These are phyloP conservation scores for Drosophila nr. fundita DNA, from an alignment of 2,888 invertebrate species.

Conservation along the genomic window DNA sequence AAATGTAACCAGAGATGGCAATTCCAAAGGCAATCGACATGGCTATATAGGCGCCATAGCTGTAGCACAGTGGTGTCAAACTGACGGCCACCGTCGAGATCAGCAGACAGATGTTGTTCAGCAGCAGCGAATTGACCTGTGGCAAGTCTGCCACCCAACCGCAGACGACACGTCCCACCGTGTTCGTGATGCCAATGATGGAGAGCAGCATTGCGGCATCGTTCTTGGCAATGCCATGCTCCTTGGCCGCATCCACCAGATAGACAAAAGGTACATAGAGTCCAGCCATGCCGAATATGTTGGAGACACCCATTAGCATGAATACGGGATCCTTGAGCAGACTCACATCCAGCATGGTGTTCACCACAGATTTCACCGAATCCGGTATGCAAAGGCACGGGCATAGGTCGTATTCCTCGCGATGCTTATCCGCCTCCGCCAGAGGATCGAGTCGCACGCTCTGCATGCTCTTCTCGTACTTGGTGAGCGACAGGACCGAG, in stretches of 20 bases:
- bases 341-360: slow-evolving; percentile 96
- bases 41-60: slow-evolving; percentile 91
- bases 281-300: slow-evolving; percentile 98
- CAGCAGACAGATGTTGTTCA: slow-evolving; percentile 96
- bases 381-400: slow-evolving; percentile 92
- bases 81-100: slow-evolving; percentile 94
- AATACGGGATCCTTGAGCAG: slow-evolving; percentile 95
- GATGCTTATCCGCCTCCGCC: slow-evolving; percentile 83
- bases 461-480: slow-evolving; percentile 88
- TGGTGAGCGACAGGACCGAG: slow-evolving; percentile 94
- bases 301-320: slow-evolving; percentile 95
- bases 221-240: slow-evolving; percentile 89
- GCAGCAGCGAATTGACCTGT: slow-evolving; percentile 94
- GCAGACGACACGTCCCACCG: slow-evolving; percentile 94
- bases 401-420: slow-evolving; percentile 91
- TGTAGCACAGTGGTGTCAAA: slow-evolving; percentile 92
- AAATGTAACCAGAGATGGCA: slow-evolving; percentile 98
- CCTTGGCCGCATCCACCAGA: slow-evolving; percentile 92
- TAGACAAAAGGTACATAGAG: slow-evolving; percentile 98
- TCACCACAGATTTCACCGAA: slow-evolving; percentile 92
- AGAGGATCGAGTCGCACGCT: slow-evolving; percentile 86
- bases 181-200: slow-evolving; percentile 95
- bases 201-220: slow-evolving; percentile 86
- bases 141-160: slow-evolving; percentile 97
- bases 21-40: slow-evolving; percentile 96